A percentile compares a stretch with the other conserved stretches of the same genome.
phyloP scores from a whole-genome alignment of 1,140 invertebrate genomes.

The Psix sp. region DNA sequence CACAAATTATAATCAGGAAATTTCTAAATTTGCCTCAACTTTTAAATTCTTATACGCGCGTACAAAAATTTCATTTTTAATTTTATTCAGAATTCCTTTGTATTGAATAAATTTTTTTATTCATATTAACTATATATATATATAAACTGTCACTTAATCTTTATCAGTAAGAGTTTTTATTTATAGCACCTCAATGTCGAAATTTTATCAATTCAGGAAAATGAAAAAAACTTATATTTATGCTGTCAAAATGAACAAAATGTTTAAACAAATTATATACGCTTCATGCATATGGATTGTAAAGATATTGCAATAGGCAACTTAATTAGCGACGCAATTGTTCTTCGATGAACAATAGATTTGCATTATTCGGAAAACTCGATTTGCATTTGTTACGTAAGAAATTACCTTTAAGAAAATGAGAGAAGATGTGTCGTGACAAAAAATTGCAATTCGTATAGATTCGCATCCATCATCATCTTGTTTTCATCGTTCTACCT shows the following conservation, averaged over 20 bases:
- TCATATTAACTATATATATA: no score
- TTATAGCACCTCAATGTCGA: no score
- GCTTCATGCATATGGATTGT: constrained; percentile 13
- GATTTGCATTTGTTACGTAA: constrained; percentile 49
- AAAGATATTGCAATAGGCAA: constrained; percentile 8
- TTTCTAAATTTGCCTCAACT: no score
- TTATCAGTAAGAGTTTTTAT: no score
- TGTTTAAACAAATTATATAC: constrained; percentile 22
- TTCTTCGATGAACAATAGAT: constrained; percentile 39
- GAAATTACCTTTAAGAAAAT: constrained; percentile 13
- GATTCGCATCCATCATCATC: constrained; percentile 35
- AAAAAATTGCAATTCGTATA: constrained; percentile 21
- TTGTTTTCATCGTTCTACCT: constrained; percentile 19
- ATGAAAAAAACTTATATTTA: no score
- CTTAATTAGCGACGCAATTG: constrained; percentile 36
- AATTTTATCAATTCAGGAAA: no score
- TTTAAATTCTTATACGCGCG: no score
- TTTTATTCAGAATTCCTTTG: no score
- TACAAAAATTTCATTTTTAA: no score
- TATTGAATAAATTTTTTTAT: no score
- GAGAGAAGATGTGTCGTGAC: constrained; percentile 19
- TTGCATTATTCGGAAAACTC: constrained; percentile 33
- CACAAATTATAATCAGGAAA: no score
- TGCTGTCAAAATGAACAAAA: constrained; percentile 2
- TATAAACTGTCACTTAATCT: no score